A percentile compares a stretch with the other conserved stretches of the same genome.
Conservation (phyloP, 2,797 vertebrate genomes). For the Melanotaenia parkinsoni region DNA sequence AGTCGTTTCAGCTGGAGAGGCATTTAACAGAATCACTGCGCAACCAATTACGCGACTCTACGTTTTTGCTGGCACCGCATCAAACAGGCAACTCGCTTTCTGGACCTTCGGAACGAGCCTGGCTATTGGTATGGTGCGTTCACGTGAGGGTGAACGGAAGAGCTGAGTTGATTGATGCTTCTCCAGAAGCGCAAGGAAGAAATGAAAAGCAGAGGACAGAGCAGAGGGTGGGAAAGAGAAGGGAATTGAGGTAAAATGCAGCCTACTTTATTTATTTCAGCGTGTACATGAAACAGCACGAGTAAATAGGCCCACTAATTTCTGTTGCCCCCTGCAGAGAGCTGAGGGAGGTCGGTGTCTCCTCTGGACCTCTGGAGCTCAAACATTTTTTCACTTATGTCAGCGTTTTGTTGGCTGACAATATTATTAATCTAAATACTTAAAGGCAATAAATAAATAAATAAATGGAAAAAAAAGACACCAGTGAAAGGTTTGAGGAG, state of each 20-base stretch:
- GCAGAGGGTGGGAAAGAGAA: neutral
- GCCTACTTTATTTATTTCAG: neutral
- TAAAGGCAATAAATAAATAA: conserved; percentile 4
- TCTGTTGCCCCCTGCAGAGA: neutral
- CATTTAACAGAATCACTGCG: conserved; percentile 62
- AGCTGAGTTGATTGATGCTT: neutral
- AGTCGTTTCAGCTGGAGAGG: conserved; percentile 58
- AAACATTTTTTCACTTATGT: neutral
- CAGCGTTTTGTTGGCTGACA: conserved; percentile 10
- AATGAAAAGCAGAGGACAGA: neutral
- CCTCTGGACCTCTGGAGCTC: neutral
- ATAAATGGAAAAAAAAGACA: neutral
- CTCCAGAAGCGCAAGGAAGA: neutral
- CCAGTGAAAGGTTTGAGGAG: neutral
- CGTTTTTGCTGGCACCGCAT: conserved; percentile 58
- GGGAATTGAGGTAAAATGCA: neutral
- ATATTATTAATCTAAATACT: conserved; percentile 5
- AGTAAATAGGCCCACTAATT: neutral
- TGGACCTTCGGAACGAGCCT: conserved; percentile 56
- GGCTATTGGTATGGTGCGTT: conserved; percentile 72
- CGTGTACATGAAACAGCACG: neutral
- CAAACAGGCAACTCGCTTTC: conserved; percentile 54
- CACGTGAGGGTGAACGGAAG: conserved; percentile 41
- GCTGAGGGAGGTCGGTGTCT: conserved; percentile 20
- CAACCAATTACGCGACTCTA: conserved; percentile 63